Percentiles rank a stretch among this genome's conserved stretches.
Evolutionary conservation across 1,140 invertebrate genomes (phyloP).

Genomic region (Atta colombica): DNA sequence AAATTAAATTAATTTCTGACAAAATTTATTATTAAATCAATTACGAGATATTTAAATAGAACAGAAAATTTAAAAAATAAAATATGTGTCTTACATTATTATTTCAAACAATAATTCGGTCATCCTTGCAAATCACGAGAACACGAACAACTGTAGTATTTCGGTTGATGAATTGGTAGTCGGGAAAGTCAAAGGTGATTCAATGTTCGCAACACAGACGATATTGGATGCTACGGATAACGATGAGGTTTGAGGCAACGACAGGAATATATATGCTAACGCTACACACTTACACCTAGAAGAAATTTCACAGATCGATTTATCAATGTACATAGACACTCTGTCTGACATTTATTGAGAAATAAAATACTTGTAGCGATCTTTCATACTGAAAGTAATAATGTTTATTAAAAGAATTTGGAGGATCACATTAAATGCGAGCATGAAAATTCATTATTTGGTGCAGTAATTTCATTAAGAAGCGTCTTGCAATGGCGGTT

Average conservation of each 20-base stretch:
- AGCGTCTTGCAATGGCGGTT: conserved; percentile 32
- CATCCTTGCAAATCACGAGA: neutral
- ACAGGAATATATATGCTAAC: neutral
- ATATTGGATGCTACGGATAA: neutral
- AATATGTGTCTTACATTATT: neutral
- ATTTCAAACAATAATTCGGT: neutral
- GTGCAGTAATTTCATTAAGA: conserved; percentile 36
- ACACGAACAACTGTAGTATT: neutral
- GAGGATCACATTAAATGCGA: conserved; percentile 15
- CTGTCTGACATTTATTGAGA: conserved; percentile 30
- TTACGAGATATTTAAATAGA: neutral
- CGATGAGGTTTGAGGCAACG: neutral
- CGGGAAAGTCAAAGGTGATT: conserved; percentile 4
- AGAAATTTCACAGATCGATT: neutral
- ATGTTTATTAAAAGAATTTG: conserved; percentile 15
- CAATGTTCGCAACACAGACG: conserved; percentile 13
- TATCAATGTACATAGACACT: neutral
- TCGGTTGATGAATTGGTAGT: neutral
- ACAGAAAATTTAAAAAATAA: neutral
- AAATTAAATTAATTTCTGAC: neutral
- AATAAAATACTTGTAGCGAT: conserved; percentile 46
- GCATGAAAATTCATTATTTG: conserved; percentile 43
- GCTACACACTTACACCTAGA: neutral
- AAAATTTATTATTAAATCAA: neutral
- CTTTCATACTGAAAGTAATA: conserved; percentile 13